A percentile compares a stretch with the other conserved stretches of the same genome.
These are phyloP conservation scores for Vidua chalybeata DNA, from an alignment of 2,113 vertebrate genomes.

Conservation along the genomic window DNA sequence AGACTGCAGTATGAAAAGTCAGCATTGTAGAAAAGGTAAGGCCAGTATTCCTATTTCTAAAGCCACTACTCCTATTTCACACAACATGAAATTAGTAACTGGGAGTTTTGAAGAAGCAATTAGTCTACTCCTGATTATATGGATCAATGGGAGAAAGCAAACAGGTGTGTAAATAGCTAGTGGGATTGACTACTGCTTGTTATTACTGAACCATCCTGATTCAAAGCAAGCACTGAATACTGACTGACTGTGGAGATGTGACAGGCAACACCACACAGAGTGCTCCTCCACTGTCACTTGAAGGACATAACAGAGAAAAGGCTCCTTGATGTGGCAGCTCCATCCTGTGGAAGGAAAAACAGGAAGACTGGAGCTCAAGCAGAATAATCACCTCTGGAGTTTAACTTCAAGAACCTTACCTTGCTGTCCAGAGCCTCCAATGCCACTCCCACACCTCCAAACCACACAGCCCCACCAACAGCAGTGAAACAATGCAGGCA, in stretches of 20 bases:
- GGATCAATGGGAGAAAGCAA: background rate
- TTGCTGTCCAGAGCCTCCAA: background rate
- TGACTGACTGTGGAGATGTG: background rate
- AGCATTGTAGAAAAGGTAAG: background rate
- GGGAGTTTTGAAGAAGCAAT: background rate
- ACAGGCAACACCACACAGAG: accelerated
- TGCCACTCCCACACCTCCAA: background rate
- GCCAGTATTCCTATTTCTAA: background rate
- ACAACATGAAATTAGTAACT: background rate
- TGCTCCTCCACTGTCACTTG: background rate
- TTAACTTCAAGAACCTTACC: background rate
- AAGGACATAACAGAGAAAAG: background rate
- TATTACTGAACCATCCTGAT: background rate
- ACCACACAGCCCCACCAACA: background rate
- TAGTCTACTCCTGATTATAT: background rate
- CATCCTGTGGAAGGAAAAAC: background rate
- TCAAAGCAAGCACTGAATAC: background rate
- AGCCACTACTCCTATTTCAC: background rate
- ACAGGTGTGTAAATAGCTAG: background rate
- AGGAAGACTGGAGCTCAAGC: background rate
- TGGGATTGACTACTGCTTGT: accelerated
- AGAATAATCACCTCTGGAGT: background rate
- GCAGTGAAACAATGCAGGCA: background rate
- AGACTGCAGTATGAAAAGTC: background rate
- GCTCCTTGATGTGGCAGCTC: background rate